These are phyloP conservation scores for Paracyclopina nana DNA, from an alignment of 1,140 invertebrate species.

Conservation along the genomic window DNA sequence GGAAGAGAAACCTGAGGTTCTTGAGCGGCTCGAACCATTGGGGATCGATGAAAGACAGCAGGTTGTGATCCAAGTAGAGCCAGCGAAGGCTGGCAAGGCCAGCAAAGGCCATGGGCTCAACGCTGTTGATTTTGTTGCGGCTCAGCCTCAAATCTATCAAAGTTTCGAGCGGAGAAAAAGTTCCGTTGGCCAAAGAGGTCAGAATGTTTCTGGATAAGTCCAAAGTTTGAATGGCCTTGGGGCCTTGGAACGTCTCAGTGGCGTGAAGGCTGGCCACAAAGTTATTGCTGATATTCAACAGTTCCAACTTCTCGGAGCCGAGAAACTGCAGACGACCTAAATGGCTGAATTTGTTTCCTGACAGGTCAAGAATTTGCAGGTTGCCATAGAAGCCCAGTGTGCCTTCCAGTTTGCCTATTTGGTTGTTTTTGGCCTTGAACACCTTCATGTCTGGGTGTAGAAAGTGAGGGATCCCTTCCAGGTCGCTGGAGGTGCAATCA, in stretches of 20 bases:
- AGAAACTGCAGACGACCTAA: slow-evolving; percentile 8
- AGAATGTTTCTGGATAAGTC: slow-evolving; percentile 6
- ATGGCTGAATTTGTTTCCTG: slow-evolving; percentile 1
- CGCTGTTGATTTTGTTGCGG: neutral
- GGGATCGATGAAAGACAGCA: neutral
- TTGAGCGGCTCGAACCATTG: slow-evolving; percentile 5
- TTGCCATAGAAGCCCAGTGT: neutral
- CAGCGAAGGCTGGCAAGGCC: neutral
- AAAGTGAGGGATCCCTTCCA: slow-evolving; percentile 1
- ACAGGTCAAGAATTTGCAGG: slow-evolving; percentile 5
- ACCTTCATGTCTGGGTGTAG: neutral
- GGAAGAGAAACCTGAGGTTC: slow-evolving; percentile 5
- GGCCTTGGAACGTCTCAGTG: neutral
- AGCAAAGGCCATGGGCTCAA: neutral
- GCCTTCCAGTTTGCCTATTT: slow-evolving; percentile 4
- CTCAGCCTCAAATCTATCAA: slow-evolving; percentile 2
- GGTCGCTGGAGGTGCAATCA: neutral
- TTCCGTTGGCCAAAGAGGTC: neutral
- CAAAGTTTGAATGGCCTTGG: neutral
- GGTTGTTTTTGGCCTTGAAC: neutral
- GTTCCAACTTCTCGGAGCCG: neutral
- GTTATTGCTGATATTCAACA: slow-evolving; percentile 9
- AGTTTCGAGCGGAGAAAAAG: neutral
- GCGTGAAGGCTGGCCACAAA: neutral
- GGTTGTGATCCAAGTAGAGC: slow-evolving; percentile 6